Conservation (phyloP, 2,888 invertebrate genomes). For the Tricholauxania praeusta region DNA sequence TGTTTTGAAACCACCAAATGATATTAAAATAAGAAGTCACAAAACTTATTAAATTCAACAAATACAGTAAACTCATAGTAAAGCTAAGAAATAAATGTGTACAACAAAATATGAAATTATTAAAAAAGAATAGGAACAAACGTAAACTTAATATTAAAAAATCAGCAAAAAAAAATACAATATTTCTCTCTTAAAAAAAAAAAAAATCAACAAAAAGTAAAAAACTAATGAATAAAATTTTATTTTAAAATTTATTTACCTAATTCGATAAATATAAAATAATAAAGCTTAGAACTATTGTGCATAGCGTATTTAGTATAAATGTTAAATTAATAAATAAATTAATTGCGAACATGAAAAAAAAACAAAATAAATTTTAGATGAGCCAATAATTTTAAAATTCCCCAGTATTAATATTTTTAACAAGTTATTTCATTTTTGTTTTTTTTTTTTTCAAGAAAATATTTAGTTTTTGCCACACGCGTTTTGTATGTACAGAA, state of each 20-base stretch:
- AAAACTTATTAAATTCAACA: slow-evolving; percentile 16
- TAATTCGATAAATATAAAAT: not conserved
- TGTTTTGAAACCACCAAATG: slow-evolving; percentile 34
- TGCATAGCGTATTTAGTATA: slow-evolving; percentile 20
- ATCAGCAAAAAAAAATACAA: slow-evolving; percentile 19
- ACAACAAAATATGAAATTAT: not conserved
- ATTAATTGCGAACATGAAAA: not conserved
- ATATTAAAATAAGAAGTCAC: slow-evolving; percentile 24
- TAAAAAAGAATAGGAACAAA: slow-evolving; percentile 25
- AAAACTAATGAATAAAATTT: not conserved
- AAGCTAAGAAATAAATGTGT: not conserved
- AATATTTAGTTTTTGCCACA: too few species aligned
- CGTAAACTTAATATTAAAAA: slow-evolving; percentile 2
- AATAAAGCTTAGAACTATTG: not conserved
- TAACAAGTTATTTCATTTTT: not conserved
- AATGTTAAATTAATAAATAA: slow-evolving; percentile 18
- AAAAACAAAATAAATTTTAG: slow-evolving; percentile 24
- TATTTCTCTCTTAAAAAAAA: slow-evolving; percentile 10
- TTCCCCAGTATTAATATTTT: slow-evolving; percentile 28
- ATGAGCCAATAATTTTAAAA: slow-evolving; percentile 37
- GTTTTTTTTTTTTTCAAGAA: slow-evolving; percentile 9
- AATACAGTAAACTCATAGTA: slow-evolving; percentile 29
- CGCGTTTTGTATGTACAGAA: too few species aligned
- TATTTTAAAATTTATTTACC: not conserved
- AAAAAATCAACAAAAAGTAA: not conserved